Conservation (phyloP, 2,888 invertebrate genomes). For the Ornithoptera priamus region DNA sequence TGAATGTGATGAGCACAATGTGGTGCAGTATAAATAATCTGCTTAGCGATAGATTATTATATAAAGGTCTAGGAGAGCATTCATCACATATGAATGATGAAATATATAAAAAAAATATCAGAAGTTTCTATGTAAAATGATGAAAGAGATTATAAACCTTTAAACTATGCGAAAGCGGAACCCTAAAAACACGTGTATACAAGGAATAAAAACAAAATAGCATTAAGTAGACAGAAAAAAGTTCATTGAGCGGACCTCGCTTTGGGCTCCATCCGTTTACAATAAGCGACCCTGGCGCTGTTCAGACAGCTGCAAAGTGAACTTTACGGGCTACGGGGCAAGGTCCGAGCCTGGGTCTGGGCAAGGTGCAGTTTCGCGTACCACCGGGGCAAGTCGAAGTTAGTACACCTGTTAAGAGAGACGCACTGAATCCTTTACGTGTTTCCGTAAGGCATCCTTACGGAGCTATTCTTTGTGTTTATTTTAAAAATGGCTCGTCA, state of each 20-base stretch:
- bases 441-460: conserved; percentile 72
- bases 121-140: too few species aligned
- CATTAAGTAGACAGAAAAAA: conserved; percentile 68
- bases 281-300: conserved; percentile 8
- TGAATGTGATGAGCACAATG: too few species aligned
- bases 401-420: conserved; percentile 70
- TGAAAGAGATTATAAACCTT: too few species aligned
- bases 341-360: conserved; percentile 12
- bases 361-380: neutral
- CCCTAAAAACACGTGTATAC: conserved; percentile 25
- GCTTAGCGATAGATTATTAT: too few species aligned
- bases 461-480: conserved; percentile 61
- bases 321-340: neutral
- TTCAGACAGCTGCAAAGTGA: conserved; percentile 1
- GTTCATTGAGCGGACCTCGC: conserved; percentile 66
- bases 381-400: conserved; percentile 28
- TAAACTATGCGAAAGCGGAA: neutral
- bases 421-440: conserved; percentile 67
- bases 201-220: conserved; percentile 74
- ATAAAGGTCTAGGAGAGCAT: too few species aligned
- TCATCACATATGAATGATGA: too few species aligned
- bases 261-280: conserved; percentile 8
- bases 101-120: too few species aligned
- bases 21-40: too few species aligned
- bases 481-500: conserved; percentile 39